Evolutionary conservation across 1,140 invertebrate species (phyloP), one percentile per base, ranked within the genome.

Genomic region (Apis laboriosa): DNA sequence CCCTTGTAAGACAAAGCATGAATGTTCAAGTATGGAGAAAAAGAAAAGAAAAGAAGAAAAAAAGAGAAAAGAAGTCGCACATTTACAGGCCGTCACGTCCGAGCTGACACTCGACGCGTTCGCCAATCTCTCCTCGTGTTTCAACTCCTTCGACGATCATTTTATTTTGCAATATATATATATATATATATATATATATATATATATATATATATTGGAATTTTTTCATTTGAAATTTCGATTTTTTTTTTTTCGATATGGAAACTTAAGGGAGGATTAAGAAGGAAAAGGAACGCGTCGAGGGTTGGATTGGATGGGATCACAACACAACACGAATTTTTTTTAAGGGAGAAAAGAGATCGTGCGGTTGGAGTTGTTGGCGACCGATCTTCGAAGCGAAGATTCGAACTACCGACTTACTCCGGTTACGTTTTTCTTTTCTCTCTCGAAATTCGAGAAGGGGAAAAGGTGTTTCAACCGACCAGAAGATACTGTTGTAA

Each of bases 1-100:
- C 28, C 2, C 1, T 34, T 73, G 56, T 74, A 84, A 89, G 78
- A 89, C 88, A 86, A 83, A 89, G 88, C 88, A 89, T 89, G 88
- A 82, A 73, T 87, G 79, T 86, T 76, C 70, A 89, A n/a, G 61
- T 60, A 58, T 72, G 76, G 74, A 73, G 66, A 63, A 80, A 75
- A 49, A 43, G 21, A 66, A 56, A 60, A n/a, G 21, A 1, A 60
- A n/a, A n/a, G 11, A 60, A 43, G 76, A 74, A 73, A 58, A 63
- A 80, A 71, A n/a, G 49, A 43, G 34, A 43, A 43, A 66, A 43
- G 21, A 66, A 78, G 70, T 77, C 77, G 78, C 82, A 86, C 71
- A 86, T 75, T 80, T n/a, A 86, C 85, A 81, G 74, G 78, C 55
- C 56, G 21, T 55, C 24, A 71, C 28, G 28, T 66, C 73, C 55